Evolutionary conservation across 2,797 vertebrate genomes (phyloP), one percentile per base, ranked within the genome.

Genomic region (Tamandua tetradactyla): DNA sequence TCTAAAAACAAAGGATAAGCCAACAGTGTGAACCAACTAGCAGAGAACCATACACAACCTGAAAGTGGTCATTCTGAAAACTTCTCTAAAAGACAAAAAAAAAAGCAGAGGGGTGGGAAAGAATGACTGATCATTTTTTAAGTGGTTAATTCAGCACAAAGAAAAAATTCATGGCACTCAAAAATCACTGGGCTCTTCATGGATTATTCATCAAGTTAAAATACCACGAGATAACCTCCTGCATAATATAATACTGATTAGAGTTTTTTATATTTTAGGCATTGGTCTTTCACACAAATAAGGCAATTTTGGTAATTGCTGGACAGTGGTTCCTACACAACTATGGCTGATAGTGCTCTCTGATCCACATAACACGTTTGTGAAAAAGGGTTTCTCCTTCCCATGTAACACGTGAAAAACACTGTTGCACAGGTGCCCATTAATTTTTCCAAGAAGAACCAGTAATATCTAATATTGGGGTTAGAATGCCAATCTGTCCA

Each of bases 1-100:
- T 74, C 85, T 78, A 64, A 76, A 93, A 91, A 79, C n/a, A 64
- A 92, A 82, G 17, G 7, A 0, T 57, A 93, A 88, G 62, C 40
- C 35, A 64, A 83, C 23, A 44, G 13, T 35, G 14, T 40, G 57
- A 93, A 32, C 40, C 20, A 89, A 64, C 32, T 59, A 42, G 22
- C 59, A 15, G 80, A 68, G 11, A 52, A 80, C 37, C 47, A 68
- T 8, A 15, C 7, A 62, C 4, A 52, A 14, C 20, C 6, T n/a
- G 32, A 93, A 52, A n/a, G 40, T 22, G 49, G 20, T 11, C 37
- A 30, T 71, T 69, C 79, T n/a, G 14, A 74, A 83, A 69, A 44
- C 10, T 35, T 10, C 23, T 72, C 35, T n/a, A 61, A 71, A 49
- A 35, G 22, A 25, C 9, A 23, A n/a, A 78, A 57, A 44, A 42